phyloP scores from a whole-genome alignment of 2,113 vertebrate genomes.

The Progne subis region DNA sequence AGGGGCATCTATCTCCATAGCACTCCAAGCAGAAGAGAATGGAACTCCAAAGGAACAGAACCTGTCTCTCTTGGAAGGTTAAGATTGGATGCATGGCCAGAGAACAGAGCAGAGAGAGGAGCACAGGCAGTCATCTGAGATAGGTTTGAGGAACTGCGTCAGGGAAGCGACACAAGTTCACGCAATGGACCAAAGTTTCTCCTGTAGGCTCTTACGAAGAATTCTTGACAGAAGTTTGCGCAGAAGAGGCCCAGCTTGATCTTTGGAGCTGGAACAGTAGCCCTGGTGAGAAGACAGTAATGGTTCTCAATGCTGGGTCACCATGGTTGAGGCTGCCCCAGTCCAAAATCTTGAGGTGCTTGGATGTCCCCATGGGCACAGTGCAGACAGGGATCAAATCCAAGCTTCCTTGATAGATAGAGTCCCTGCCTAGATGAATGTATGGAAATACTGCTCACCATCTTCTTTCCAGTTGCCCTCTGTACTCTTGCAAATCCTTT shows the following conservation, averaged over 20 bases:
- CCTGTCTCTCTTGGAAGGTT: accelerated
- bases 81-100: accelerated
- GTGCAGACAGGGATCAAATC: neutral
- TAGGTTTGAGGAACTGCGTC: too few species aligned
- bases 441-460: neutral
- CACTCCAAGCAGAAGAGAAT: neutral
- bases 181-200: neutral
- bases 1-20: neutral
- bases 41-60: neutral
- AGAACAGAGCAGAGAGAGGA: neutral
- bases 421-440: too few species aligned
- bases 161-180: neutral
- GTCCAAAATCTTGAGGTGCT: neutral
- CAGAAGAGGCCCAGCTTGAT: neutral
- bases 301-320: accelerated
- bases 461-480: neutral
- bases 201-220: accelerated
- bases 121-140: neutral
- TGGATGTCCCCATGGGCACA: accelerated
- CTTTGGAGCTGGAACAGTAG: accelerated
- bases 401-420: neutral
- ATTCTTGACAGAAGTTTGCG: neutral
- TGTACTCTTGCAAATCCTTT: neutral
- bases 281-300: too few species aligned
- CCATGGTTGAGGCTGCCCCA: neutral